phyloP scores from a whole-genome alignment of 1,140 invertebrate species.

The Microplitis demolitor region DNA sequence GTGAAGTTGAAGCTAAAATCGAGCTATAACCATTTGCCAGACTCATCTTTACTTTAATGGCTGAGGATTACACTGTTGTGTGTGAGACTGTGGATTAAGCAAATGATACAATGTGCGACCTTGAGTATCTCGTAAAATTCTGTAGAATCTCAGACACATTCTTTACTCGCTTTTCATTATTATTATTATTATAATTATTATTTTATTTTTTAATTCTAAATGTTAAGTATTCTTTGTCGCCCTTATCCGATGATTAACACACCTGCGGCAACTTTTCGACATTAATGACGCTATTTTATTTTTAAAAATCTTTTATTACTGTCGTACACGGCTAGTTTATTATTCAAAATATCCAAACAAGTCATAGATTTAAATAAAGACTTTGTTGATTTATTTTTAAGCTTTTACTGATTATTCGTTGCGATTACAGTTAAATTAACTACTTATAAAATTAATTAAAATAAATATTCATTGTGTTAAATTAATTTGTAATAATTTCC shows the following conservation, averaged over 20 bases:
- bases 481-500: no score
- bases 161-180: not conserved
- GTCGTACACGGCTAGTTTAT: no score
- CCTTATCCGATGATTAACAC: constrained; percentile 14
- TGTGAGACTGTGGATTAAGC: constrained; percentile 6
- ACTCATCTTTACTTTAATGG: no score
- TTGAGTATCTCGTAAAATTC: not conserved
- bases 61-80: not conserved
- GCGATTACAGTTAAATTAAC: no score
- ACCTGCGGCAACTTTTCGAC: not conserved
- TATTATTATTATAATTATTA: not conserved
- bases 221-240: not conserved
- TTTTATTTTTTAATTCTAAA: not conserved
- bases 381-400: no score
- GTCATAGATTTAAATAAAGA: no score
- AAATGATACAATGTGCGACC: not conserved
- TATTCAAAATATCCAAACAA: no score
- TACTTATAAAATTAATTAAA: no score
- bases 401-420: no score
- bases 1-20: not conserved
- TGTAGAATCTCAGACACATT: not conserved
- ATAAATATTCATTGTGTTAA: no score
- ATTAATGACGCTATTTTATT: not conserved
- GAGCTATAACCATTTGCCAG: no score
- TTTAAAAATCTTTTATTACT: not conserved